phyloP scores from a whole-genome alignment of 2,113 vertebrate species.

The Semnornis frantzii region DNA sequence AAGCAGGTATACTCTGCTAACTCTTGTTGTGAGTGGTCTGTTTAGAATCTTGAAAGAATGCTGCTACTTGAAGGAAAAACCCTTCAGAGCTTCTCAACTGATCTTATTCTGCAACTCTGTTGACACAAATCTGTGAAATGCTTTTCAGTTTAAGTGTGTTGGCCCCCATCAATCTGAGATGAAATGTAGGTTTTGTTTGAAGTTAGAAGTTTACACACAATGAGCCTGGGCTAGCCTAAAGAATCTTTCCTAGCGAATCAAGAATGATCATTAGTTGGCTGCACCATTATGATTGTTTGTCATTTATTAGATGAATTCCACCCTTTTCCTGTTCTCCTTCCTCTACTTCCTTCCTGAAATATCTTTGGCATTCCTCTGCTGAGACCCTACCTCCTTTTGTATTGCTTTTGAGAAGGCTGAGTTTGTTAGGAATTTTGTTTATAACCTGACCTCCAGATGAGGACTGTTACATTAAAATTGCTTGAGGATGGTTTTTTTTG shows the following conservation, averaged over 20 bases:
- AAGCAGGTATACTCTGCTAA: slow-evolving; percentile 69
- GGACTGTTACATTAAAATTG: no score
- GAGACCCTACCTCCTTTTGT: neutral
- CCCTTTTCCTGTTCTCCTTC: neutral
- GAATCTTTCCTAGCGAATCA: neutral
- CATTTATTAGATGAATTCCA: neutral
- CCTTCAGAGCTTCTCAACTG: neutral
- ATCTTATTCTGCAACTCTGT: neutral
- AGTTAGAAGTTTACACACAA: neutral
- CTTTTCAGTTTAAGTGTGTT: neutral
- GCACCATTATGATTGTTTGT: neutral
- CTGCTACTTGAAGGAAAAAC: neutral
- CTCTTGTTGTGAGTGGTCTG: neutral
- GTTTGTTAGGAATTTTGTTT: neutral
- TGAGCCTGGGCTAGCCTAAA: neutral
- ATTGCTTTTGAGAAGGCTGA: neutral
- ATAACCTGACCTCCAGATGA: neutral
- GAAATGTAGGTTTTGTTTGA: neutral
- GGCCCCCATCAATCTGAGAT: neutral
- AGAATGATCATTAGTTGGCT: neutral
- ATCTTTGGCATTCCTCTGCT: neutral
- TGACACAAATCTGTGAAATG: neutral
- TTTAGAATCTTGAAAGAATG: neutral
- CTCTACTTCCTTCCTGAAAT: neutral
- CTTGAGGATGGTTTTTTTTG: no score